Evolutionary conservation across 37 sponge, comb jelly and placozoan genomes (phyloP), one percentile per base, ranked within the genome.

Genomic region (Halichondria panicea): DNA sequence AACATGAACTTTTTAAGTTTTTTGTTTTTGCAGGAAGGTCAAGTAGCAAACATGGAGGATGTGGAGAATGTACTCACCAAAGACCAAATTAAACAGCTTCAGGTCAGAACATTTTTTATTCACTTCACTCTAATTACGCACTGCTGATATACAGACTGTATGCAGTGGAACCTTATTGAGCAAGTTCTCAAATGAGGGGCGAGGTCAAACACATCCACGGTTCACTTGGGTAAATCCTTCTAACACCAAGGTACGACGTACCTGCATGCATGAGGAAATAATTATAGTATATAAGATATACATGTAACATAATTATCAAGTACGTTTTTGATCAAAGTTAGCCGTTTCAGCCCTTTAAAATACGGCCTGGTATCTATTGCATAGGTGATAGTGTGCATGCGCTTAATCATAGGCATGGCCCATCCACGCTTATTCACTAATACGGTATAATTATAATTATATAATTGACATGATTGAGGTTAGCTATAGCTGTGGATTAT

Each of bases 181-280:
- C 43, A 94, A 94, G 81, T 94, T 86, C 75, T 90, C 94, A 31
- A 69, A 80, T 33, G 43, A 79, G 24, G 94, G 94, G n/a, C 77
- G 58, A 39, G 94, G 94, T 24, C 94, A 90, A 24, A 57, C 85
- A 4, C 90, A 89, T 55, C 72, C 72, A 30, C 43, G 94, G 42
- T 89, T 77, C 75, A 89, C 89, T 56, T 81, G 83, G 76, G 70
- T 93, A 25, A 61, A 82, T 38, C 83, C 83, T 2, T 45, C 59
- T 38, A 74, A 56, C 7, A 67, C 35, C 44, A 67, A 39, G 22
- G 83, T 82, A 52, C 4, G 80, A 63, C 33, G 18, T 36, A 12
- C 32, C 13, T 15, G 13, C 42, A 9, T 32, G 33, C 38, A 18
- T 50, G 31, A 33, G n/a, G 65, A 3, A 22, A 9, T 9, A 37